Conservation (phyloP, 2,113 vertebrate species). For the Uropsilus gracilis region DNA sequence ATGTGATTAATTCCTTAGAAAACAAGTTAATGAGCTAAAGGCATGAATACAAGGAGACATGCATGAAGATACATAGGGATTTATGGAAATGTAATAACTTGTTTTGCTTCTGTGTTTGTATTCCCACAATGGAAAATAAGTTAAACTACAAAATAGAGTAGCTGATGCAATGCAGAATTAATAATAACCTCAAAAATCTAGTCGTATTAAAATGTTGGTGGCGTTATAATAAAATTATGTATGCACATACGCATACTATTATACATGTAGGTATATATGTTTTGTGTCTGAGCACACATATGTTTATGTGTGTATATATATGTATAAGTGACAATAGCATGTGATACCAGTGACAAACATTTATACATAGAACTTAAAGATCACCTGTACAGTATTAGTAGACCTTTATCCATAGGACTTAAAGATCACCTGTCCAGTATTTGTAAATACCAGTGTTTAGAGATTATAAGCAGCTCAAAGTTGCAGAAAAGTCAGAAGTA, state of each 20-base stretch:
- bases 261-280: background rate
- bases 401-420: too few relatives aligned
- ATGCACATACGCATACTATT: background rate
- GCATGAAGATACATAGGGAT: background rate
- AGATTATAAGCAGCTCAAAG: background rate
- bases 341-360: too few relatives aligned
- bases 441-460: background rate
- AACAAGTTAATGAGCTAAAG: background rate
- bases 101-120: background rate
- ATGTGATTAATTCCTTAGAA: background rate
- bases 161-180: background rate
- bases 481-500: background rate
- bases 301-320: background rate
- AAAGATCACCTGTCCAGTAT: too few relatives aligned
- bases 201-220: background rate
- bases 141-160: background rate
- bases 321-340: background rate
- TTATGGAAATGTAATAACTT: background rate
- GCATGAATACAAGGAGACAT: background rate
- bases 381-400: too few relatives aligned
- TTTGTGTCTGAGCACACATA: background rate
- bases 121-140: background rate
- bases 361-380: background rate
- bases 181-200: background rate
- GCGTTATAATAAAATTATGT: background rate